A percentile compares a stretch with the other conserved stretches of the same genome.
phyloP scores from a whole-genome alignment of 2,113 vertebrate genomes.

The Coturnix japonica region DNA sequence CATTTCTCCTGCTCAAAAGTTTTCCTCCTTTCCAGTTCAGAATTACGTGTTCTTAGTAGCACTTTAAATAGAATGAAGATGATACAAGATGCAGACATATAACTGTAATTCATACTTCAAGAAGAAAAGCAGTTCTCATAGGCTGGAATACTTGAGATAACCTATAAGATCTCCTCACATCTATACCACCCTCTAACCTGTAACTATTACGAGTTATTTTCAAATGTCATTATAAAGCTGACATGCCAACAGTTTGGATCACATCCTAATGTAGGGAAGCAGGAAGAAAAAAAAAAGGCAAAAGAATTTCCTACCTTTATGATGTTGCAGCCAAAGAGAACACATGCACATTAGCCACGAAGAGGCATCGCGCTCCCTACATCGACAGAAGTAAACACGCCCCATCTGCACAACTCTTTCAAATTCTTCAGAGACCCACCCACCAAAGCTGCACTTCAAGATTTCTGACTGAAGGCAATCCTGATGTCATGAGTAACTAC shows the following conservation, averaged over 20 bases:
- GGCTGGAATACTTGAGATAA: not conserved
- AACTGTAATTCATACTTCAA: not conserved
- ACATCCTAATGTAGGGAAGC: not conserved
- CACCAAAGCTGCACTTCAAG: slow-evolving; percentile 81
- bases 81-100: not conserved
- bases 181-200: not conserved
- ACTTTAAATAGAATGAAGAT: not conserved
- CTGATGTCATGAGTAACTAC: slow-evolving; percentile 58
- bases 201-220: not conserved
- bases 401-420: slow-evolving; percentile 67
- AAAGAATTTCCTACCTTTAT: slow-evolving; percentile 70
- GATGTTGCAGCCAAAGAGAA: slow-evolving; percentile 14
- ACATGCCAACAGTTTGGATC: not conserved
- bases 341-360: not conserved
- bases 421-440: slow-evolving; percentile 85
- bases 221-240: not conserved
- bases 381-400: slow-evolving; percentile 62
- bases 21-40: not conserved
- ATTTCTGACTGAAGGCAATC: slow-evolving; percentile 77
- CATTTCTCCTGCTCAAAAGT: not conserved
- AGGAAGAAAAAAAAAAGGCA: too few species aligned
- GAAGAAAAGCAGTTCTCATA: not conserved
- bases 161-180: not conserved
- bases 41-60: not conserved
- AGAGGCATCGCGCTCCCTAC: not conserved